Evolutionary conservation across 1,140 invertebrate genomes (phyloP).

Genomic region (Drosophila micromelanica): DNA sequence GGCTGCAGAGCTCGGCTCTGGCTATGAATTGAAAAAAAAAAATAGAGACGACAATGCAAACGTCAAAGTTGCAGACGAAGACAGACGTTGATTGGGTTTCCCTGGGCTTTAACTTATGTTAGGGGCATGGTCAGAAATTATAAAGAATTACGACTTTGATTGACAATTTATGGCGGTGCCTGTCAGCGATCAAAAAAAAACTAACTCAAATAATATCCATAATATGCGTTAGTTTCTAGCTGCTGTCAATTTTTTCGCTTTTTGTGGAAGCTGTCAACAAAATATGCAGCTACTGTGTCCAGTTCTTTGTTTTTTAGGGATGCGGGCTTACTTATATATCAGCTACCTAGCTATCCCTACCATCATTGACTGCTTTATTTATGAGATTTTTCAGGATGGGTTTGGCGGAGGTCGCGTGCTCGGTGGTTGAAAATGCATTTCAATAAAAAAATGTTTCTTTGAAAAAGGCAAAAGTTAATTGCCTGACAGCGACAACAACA

Average conservation of each 20-base stretch:
- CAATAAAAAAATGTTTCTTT: slow-evolving; percentile 64
- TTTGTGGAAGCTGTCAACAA: slow-evolving; percentile 49
- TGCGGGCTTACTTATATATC: slow-evolving; percentile 53
- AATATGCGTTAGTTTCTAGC: slow-evolving; percentile 41
- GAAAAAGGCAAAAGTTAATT: slow-evolving; percentile 71
- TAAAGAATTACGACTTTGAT: slow-evolving; percentile 63
- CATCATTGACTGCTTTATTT: slow-evolving; percentile 66
- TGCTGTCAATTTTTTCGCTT: slow-evolving; percentile 53
- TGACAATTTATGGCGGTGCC: slow-evolving; percentile 46
- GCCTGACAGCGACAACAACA: slow-evolving; percentile 52
- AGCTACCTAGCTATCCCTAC: slow-evolving; percentile 41
- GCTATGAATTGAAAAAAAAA: slow-evolving; percentile 3
- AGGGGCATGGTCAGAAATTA: slow-evolving; percentile 26
- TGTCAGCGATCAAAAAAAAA: slow-evolving; percentile 31
- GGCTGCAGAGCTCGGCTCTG: slow-evolving; percentile 44
- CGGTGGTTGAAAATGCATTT: slow-evolving; percentile 70
- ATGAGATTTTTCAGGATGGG: slow-evolving; percentile 45
- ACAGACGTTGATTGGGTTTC: slow-evolving; percentile 64
- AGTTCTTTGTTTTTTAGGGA: slow-evolving; percentile 44
- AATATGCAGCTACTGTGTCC: slow-evolving; percentile 44
- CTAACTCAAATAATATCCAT: slow-evolving; percentile 49
- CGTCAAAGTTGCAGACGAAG: slow-evolving; percentile 64
- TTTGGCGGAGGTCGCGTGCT: slow-evolving; percentile 12
- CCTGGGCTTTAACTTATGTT: slow-evolving; percentile 29
- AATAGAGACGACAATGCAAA: slow-evolving; percentile 61